Percentiles rank a stretch among this genome's conserved stretches.
phyloP scores from a whole-genome alignment of 2,797 vertebrate genomes.

The Choloepus didactylus region DNA sequence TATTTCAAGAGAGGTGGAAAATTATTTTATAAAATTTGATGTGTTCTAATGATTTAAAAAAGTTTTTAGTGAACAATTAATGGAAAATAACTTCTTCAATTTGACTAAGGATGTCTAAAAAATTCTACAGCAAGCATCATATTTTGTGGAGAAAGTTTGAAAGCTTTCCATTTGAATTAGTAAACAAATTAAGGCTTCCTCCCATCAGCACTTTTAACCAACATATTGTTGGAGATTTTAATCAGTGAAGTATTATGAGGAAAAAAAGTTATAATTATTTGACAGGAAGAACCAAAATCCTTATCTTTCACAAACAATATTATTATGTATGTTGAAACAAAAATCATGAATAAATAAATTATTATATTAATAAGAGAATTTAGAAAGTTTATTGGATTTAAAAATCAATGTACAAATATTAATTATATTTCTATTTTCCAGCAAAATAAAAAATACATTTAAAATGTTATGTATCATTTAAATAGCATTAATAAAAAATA shows the following conservation, averaged over 20 bases:
- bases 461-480: neutral
- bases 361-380: neutral
- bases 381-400: neutral
- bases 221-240: neutral
- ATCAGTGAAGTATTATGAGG: neutral
- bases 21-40: neutral
- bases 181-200: neutral
- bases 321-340: neutral
- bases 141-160: neutral
- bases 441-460: neutral
- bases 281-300: neutral
- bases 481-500: neutral
- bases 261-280: neutral
- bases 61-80: neutral
- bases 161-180: neutral
- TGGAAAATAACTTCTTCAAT: neutral
- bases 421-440: neutral
- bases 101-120: neutral
- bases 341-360: neutral
- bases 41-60: neutral
- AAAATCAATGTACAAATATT: neutral
- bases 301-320: constrained; percentile 2
- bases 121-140: neutral
- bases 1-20: neutral
- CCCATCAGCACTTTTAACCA: neutral